Evolutionary conservation across 2,797 vertebrate genomes (phyloP).

Genomic region (Nannoperca obscura): DNA sequence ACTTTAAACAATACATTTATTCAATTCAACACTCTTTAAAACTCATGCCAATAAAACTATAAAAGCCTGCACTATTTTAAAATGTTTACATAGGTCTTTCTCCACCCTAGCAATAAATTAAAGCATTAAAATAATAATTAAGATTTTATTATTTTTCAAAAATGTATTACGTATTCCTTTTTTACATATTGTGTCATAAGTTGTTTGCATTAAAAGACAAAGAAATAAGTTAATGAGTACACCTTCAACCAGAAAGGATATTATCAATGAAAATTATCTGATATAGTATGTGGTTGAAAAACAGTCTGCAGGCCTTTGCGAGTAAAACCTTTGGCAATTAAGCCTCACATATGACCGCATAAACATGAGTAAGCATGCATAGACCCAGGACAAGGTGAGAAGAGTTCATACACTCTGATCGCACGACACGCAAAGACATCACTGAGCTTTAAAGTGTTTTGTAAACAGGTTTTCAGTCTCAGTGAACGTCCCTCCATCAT

Average conservation of each 20-base stretch:
- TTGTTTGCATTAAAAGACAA: no score
- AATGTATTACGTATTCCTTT: no score
- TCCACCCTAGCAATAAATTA: no score
- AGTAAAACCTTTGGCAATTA: not conserved
- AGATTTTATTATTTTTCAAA: no score
- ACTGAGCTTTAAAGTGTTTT: not conserved
- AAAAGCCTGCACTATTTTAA: no score
- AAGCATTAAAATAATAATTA: no score
- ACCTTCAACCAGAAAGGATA: not conserved
- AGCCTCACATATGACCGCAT: not conserved
- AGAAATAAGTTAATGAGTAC: not conserved
- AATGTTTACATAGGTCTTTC: no score
- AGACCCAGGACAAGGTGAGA: not conserved
- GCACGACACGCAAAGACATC: not conserved
- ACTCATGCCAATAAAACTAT: no score
- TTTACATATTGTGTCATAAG: no score
- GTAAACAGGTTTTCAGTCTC: not conserved
- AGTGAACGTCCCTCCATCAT: not conserved
- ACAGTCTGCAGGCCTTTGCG: not conserved
- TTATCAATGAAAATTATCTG: not conserved
- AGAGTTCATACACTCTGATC: not conserved
- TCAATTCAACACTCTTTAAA: no score
- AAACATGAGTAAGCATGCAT: conserved; percentile 2
- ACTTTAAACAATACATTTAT: no score
- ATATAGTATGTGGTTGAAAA: not conserved